Percentiles rank a stretch among this genome's conserved stretches.
phyloP scores from a whole-genome alignment of 2,113 vertebrate species.

The Triplophysa rosa region DNA sequence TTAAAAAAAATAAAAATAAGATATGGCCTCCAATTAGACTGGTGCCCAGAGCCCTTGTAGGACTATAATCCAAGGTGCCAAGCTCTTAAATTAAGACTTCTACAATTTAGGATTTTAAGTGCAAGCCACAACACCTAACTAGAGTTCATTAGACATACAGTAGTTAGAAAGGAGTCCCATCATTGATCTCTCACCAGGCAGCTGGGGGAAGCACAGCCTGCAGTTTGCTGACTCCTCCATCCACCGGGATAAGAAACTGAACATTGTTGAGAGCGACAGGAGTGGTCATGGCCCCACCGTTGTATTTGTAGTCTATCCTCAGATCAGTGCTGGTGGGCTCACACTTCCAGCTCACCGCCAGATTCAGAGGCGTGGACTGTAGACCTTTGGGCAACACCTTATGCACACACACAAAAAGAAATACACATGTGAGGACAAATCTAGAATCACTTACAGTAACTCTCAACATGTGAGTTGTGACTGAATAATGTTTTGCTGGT shows the following conservation, averaged over 20 bases:
- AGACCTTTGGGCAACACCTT: slow-evolving; percentile 92
- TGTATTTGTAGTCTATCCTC: slow-evolving; percentile 98
- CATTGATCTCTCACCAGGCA: slow-evolving; percentile 79
- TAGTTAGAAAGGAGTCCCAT: neutral
- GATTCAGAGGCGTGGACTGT: slow-evolving; percentile 91
- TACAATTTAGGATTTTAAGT: neutral
- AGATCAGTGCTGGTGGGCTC: slow-evolving; percentile 93
- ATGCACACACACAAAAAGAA: slow-evolving; percentile 21
- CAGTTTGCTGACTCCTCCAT: slow-evolving; percentile 91
- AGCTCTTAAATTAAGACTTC: too few species aligned
- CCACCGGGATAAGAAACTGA: slow-evolving; percentile 92
- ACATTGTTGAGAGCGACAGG: slow-evolving; percentile 93
- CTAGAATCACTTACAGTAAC: neutral
- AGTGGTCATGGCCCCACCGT: slow-evolving; percentile 88
- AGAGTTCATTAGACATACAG: neutral
- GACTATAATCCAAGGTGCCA: too few species aligned
- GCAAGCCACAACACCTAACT: neutral
- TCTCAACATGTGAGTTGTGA: neutral
- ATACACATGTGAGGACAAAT: neutral
- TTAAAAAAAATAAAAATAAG: too few species aligned
- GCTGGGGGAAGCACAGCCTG: slow-evolving; percentile 95
- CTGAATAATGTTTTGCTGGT: neutral
- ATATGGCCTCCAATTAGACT: too few species aligned
- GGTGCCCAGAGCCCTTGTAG: too few species aligned
- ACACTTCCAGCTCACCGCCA: slow-evolving; percentile 95